A percentile compares a stretch with the other conserved stretches of the same genome.
These are phyloP conservation scores for Halocaridina rubra DNA, from an alignment of 2,888 invertebrate species.

Conservation along the genomic window DNA sequence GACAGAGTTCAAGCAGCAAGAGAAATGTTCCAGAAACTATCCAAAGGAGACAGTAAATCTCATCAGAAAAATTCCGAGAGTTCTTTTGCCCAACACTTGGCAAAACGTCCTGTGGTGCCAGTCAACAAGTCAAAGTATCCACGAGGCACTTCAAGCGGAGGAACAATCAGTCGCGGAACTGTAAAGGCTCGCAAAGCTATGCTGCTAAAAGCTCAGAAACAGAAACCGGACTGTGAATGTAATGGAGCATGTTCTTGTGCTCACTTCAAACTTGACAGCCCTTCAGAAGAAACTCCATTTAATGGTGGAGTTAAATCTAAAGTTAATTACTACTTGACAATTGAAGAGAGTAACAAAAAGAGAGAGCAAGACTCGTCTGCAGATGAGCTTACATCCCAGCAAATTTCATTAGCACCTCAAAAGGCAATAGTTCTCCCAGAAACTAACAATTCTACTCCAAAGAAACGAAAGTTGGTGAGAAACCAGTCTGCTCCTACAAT, in stretches of 20 bases:
- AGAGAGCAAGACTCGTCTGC: neutral
- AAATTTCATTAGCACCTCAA: neutral
- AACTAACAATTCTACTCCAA: neutral
- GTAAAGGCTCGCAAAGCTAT: slow-evolving; percentile 56
- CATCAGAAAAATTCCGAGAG: neutral
- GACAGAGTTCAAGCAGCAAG: slow-evolving; percentile 48
- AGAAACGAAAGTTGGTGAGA: slow-evolving; percentile 27
- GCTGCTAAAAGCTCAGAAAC: slow-evolving; percentile 31
- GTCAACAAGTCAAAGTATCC: neutral
- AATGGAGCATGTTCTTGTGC: slow-evolving; percentile 41
- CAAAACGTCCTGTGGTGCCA: slow-evolving; percentile 1
- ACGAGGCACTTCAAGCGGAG: neutral
- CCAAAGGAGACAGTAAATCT: slow-evolving; percentile 16
- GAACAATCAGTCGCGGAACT: slow-evolving; percentile 48
- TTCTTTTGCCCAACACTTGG: neutral
- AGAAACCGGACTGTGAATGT: slow-evolving; percentile 14
- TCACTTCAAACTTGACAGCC: neutral
- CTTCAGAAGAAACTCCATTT: neutral
- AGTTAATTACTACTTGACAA: slow-evolving; percentile 36
- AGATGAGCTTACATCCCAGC: neutral
- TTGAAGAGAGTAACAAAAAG: slow-evolving; percentile 24
- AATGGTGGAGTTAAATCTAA: slow-evolving; percentile 24
- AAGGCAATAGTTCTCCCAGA: neutral
- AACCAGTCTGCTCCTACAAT: slow-evolving; percentile 11
- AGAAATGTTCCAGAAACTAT: slow-evolving; percentile 51